Base-by-base conservation (phyloP, 2,113 vertebrate species). In the Pseudopipra pipra region DNA sequence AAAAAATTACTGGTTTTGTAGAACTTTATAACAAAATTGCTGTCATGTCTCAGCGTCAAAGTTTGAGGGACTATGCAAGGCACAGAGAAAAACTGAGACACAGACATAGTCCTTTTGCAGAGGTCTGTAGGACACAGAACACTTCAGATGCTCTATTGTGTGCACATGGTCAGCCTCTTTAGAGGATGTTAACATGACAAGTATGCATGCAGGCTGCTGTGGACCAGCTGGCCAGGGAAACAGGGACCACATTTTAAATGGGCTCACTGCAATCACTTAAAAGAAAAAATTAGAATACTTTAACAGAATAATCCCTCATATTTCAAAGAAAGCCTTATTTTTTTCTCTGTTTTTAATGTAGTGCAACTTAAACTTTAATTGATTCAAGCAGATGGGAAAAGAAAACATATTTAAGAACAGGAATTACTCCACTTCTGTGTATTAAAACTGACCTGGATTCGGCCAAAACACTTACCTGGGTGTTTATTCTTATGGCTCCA, bases 401-500 rank as follows among this genome's bases (percentile, higher is more conserved):
- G 18, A 5, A 70, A 62, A 56, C 6, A 28, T 35, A 67, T 16
- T 18, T 21, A 52, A 70, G 17, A 58, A 49, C 5, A 70, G 20
- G 22, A 89, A 72, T 75, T 33, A 59, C 11, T 71, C 33, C 13
- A 65, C 6, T 86, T 80, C 18, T 47, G 46, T 47, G 11, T 75
- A 5, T 62, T 71, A 20, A 14, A 86, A 65, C 5, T 58, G 8
- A 31, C 21, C 31, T 67, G 12, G 21, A 56, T 31, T 39, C 85
- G 79, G 27, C 51, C 90, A 91, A 70, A 19, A n/a, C 17, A 44
- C 92, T 94, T 98, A 99, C 99, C 99, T 99, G 99, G 73, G 99
- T 99, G 97, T 99, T 99, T 97, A 99, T 99, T 96, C 99, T 98
- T 97, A 99, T 99, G 81, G 99, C 99, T 97, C 99, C 99, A 41